Conservation (phyloP, 92 coral and sea anemone genomes). For the Isaurus tuberculatus region DNA sequence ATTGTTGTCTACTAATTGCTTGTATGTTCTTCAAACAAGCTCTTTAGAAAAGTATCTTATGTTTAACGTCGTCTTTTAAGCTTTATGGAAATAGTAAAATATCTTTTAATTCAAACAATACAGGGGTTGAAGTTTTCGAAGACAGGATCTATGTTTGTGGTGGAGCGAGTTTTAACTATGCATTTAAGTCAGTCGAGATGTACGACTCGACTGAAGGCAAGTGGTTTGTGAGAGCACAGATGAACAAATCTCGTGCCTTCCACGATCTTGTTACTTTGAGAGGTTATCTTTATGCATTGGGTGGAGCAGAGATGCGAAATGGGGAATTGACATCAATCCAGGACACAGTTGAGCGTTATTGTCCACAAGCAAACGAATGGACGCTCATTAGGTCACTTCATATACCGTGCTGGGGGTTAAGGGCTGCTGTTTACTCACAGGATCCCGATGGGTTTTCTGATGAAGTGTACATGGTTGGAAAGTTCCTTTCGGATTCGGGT, state of each 20-base stretch:
- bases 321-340: slow-evolving; percentile 57
- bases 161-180: slow-evolving; percentile 66
- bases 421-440: slow-evolving; percentile 57
- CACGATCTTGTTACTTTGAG: slow-evolving; percentile 59
- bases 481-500: slow-evolving; percentile 52
- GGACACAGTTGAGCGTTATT: slow-evolving; percentile 56
- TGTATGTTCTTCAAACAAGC: too few relatives aligned
- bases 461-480: slow-evolving; percentile 60
- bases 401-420: slow-evolving; percentile 65
- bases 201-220: slow-evolving; percentile 46
- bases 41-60: too few relatives aligned
- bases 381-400: slow-evolving; percentile 42
- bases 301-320: slow-evolving; percentile 62
- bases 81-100: not conserved
- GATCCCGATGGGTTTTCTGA: slow-evolving; percentile 21
- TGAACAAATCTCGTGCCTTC: slow-evolving; percentile 66
- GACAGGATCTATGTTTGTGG: slow-evolving; percentile 69
- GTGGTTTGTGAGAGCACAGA: slow-evolving; percentile 48
- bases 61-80: too few relatives aligned
- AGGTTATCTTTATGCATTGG: slow-evolving; percentile 62
- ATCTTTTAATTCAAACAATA: not conserved
- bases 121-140: slow-evolving; percentile 57
- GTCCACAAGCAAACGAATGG: slow-evolving; percentile 53
- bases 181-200: slow-evolving; percentile 64
- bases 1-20: too few relatives aligned